phyloP scores from a whole-genome alignment of 2,888 invertebrate species.

The Apeira syringaria region DNA sequence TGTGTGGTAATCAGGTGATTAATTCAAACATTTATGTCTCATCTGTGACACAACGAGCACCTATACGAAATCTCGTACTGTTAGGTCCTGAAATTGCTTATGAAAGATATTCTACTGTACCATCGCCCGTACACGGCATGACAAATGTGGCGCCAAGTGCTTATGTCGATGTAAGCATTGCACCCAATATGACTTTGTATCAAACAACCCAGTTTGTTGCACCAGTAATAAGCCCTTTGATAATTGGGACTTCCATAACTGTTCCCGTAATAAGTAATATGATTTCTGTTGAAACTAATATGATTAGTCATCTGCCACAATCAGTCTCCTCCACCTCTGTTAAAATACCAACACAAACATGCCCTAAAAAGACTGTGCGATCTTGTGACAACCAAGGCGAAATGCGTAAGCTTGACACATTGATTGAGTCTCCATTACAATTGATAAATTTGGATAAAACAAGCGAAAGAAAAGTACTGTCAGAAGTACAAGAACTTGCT shows the following conservation, averaged over 20 bases:
- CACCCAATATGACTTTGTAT: constrained; percentile 48
- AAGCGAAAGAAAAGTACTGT: constrained; percentile 48
- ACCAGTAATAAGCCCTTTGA: constrained; percentile 46
- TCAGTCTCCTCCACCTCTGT: constrained; percentile 3
- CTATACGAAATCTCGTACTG: constrained; percentile 52
- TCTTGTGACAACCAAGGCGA: constrained; percentile 4
- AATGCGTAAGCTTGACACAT: constrained; percentile 10
- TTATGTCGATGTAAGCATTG: constrained; percentile 42
- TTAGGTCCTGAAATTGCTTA: constrained; percentile 53
- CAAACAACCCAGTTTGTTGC: constrained; percentile 48
- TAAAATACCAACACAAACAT: constrained; percentile 2
- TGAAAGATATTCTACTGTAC: constrained; percentile 44
- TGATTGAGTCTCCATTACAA: background rate
- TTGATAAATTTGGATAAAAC: constrained; percentile 35
- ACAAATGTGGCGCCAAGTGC: constrained; percentile 35
- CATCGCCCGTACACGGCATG: constrained; percentile 33
- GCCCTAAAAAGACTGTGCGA: background rate
- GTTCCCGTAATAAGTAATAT: constrained; percentile 26
- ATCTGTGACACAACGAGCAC: constrained; percentile 39
- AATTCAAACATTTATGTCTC: constrained; percentile 40
- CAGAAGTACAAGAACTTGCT: constrained; percentile 53
- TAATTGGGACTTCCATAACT: constrained; percentile 47
- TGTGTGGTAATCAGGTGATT: constrained; percentile 15
- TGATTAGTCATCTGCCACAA: constrained; percentile 1
- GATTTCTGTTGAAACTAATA: constrained; percentile 14